Evolutionary conservation across 2,888 invertebrate genomes (phyloP), one percentile per base, ranked within the genome.

Genomic region (Oscheius onirici): DNA sequence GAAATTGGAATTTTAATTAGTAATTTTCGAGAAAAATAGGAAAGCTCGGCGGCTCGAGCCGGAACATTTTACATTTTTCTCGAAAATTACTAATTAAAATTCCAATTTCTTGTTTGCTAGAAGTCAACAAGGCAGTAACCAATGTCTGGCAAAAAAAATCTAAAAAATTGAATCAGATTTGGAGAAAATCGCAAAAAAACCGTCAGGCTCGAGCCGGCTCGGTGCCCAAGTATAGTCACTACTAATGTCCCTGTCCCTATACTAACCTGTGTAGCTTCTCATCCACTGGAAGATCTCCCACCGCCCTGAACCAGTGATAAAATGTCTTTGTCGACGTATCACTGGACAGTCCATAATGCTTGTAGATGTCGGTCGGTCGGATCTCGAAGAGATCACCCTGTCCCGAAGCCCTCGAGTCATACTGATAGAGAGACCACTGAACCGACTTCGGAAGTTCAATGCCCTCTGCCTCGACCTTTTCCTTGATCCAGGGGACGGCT

Each of bases 301-400:
- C 61, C 11, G 78, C 72, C 51, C 78, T 54, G 72, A 79, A 75
- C 79, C 79, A 79, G 46, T 75, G 75, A 22, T 55, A 44, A 26
- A 57, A 57, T 26, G 77, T 51, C 13, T 68, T 54, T 8, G 72
- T 71, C 26, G 69, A 66, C 17, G 70, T 52, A 43, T 73, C 72
- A 26, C 63, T 74, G 0, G 71, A 74, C 22, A 77, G 66, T 34
- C 75, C 75, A 46, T 74, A 80, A 54, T 76, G 78, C 24, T 71
- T 72, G 28, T 69, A 73, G 49, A 78, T 51, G 68, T 79, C 74
- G 1, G 79, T 79, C 17, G 75, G 73, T 22, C 80, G 55, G 74
- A 80, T 79, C 72, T 79, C 79, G 49, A 77, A 79, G 41, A 79
- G 72, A 69, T 77, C 79, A 44, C 49, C 75, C 20, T 72, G 70